A percentile compares a stretch with the other conserved stretches of the same genome.
phyloP scores from a whole-genome alignment of 1,140 invertebrate genomes.

The Portunus trituberculatus region DNA sequence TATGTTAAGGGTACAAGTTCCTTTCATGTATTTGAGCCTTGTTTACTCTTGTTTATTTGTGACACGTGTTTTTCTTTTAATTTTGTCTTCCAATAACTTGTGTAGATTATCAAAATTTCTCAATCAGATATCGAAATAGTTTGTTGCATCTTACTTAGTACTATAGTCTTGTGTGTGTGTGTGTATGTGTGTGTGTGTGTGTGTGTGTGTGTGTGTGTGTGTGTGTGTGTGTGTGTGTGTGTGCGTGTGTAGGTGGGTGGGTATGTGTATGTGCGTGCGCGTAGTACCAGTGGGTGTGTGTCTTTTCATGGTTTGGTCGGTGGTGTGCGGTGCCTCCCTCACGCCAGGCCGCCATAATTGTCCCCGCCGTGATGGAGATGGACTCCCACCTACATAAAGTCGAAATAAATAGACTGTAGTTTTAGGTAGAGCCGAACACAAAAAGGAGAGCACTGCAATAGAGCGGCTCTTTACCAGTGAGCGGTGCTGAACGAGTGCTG shows the following conservation, averaged over 20 bases:
- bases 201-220: not conserved
- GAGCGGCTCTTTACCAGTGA: not conserved
- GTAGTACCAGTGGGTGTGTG: not conserved
- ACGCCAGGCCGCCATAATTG: not conserved
- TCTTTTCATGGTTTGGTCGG: not conserved
- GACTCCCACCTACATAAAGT: not conserved
- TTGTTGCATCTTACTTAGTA: too few species aligned
- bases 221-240: not conserved
- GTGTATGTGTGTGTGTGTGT: not conserved
- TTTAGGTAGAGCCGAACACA: slow-evolving; percentile 10
- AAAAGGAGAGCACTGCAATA: not conserved
- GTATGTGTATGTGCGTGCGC: not conserved
- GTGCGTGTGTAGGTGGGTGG: not conserved
- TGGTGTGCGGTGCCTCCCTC: not conserved
- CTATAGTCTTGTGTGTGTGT: not conserved
- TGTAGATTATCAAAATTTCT: too few species aligned
- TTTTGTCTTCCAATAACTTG: too few species aligned
- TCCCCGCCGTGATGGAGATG: not conserved
- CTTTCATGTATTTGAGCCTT: too few species aligned
- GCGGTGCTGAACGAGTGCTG: not conserved
- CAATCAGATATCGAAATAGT: too few species aligned
- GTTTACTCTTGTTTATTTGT: too few species aligned
- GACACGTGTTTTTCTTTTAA: too few species aligned
- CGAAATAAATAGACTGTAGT: slow-evolving; percentile 4
- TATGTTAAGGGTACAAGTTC: too few species aligned